Base-by-base conservation (phyloP, 2,888 invertebrate genomes). In the Hipparchia semele region DNA sequence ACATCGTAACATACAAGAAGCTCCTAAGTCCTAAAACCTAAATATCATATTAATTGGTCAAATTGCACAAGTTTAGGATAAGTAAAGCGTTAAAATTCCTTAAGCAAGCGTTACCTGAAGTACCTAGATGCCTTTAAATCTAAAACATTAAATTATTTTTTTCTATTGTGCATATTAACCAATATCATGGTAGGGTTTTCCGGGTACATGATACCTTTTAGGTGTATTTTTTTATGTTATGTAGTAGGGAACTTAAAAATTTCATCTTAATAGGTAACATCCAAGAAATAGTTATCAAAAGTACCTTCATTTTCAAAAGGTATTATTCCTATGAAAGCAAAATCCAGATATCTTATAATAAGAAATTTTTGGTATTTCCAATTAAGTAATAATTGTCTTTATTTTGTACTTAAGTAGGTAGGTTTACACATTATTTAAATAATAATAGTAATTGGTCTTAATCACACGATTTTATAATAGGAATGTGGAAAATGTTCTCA, bases 31-130 rank as follows among this genome's bases (percentile, higher is more conserved):
- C 76, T 74, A 71, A 70, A 58, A 65, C 66, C 69, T 74, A 82
- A 84, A 80, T 80, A 72, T 79, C 77, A 79, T 80, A 87, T 84
- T 86, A 86, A 85, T 89, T 91, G 92, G 92, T 92, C 90, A 82
- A 90, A 85, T 89, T 85, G 85, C 84, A 87, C 82, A 79, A 82
- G 78, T 73, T 80, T 81, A 80, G 80, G 59, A 8, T 68, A 59
- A 77, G 80, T 90, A 90, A 90, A 90, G 90, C 90, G 86, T 87
- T 85, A 83, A 74, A 78, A 85, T 83, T 82, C 80, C 81, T 82
- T 79, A 74, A 82, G 81, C 80, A 87, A 85, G 86, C 83, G 76
- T 73, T 70, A 56, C 67, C 58, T 68, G 49, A 49, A 68, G 2
- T 58, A 68, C 45, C 39, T 67, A 67, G 13, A 8, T 13, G 2